phyloP scores from a whole-genome alignment of 2,888 invertebrate species.

The Nomada fabriciana region DNA sequence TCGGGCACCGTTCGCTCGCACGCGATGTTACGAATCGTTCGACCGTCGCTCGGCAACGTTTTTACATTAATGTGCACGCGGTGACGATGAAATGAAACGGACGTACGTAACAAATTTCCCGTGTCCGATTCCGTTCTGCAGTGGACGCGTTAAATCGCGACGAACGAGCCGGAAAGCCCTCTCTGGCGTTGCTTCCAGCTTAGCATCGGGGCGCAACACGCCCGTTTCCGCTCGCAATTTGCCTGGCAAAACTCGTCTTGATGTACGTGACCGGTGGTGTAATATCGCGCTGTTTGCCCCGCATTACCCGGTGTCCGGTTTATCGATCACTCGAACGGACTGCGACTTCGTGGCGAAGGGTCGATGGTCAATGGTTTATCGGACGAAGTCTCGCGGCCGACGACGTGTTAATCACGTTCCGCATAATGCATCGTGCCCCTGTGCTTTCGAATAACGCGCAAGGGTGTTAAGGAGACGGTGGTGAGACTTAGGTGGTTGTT shows the following conservation, averaged over 20 bases:
- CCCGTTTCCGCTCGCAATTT: constrained; percentile 37
- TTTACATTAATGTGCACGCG: constrained; percentile 35
- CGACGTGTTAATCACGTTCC: constrained; percentile 47
- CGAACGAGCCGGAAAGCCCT: constrained; percentile 16
- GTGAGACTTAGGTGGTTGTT: too few relatives aligned
- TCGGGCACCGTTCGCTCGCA: neutral
- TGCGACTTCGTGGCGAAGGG: constrained; percentile 26
- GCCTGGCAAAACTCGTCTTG: constrained; percentile 42
- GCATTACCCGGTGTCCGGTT: constrained; percentile 19
- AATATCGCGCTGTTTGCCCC: constrained; percentile 30
- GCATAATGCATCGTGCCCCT: constrained; percentile 47
- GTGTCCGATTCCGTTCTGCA: neutral
- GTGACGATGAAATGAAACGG: constrained; percentile 29
- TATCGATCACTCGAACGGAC: constrained; percentile 42
- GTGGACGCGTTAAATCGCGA: constrained; percentile 31
- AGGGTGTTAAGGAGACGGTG: neutral
- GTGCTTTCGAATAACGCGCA: neutral
- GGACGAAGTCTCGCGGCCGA: constrained; percentile 29
- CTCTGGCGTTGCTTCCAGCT: constrained; percentile 8
- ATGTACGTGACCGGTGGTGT: constrained; percentile 35
- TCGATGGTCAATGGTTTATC: constrained; percentile 52
- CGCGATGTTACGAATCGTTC: constrained; percentile 13
- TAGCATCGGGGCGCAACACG: constrained; percentile 10
- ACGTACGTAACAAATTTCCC: constrained; percentile 34
- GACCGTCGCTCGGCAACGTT: constrained; percentile 10